Evolutionary conservation across 2,113 vertebrate species (phyloP).

Genomic region (Aegypius monachus): DNA sequence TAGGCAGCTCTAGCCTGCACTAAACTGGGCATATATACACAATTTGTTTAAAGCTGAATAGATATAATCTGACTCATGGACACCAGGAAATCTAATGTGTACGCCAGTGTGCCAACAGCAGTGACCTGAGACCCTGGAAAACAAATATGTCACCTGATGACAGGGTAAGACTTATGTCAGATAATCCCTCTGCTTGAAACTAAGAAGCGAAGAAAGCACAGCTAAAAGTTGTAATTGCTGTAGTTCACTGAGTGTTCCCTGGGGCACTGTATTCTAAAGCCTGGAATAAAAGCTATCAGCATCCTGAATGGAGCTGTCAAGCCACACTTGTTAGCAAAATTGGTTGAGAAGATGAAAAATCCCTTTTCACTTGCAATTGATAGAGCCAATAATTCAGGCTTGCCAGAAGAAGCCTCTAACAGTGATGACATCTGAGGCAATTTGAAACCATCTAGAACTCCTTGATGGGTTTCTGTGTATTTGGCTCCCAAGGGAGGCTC

Average conservation of each 20-base stretch:
- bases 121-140: neutral
- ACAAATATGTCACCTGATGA: neutral
- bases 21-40: neutral
- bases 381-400: conserved; percentile 19
- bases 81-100: neutral
- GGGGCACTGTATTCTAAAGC: conserved; percentile 12
- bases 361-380: conserved; percentile 7
- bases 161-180: neutral
- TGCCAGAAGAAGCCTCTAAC: conserved; percentile 11
- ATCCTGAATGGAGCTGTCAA: conserved; percentile 55
- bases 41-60: neutral
- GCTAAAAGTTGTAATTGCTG: conserved; percentile 32
- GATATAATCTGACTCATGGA: neutral
- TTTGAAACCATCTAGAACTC: conserved; percentile 1
- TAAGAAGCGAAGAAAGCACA: neutral
- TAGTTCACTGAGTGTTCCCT: conserved; percentile 2
- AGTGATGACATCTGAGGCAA: neutral
- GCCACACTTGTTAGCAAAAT: conserved; percentile 32
- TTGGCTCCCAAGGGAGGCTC: neutral
- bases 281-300: conserved; percentile 36
- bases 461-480: neutral
- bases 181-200: neutral
- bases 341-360: conserved; percentile 42
- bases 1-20: neutral
- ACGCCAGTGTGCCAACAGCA: neutral